Conservation (phyloP, 2,113 vertebrate species). For the Peromyscus californicus region DNA sequence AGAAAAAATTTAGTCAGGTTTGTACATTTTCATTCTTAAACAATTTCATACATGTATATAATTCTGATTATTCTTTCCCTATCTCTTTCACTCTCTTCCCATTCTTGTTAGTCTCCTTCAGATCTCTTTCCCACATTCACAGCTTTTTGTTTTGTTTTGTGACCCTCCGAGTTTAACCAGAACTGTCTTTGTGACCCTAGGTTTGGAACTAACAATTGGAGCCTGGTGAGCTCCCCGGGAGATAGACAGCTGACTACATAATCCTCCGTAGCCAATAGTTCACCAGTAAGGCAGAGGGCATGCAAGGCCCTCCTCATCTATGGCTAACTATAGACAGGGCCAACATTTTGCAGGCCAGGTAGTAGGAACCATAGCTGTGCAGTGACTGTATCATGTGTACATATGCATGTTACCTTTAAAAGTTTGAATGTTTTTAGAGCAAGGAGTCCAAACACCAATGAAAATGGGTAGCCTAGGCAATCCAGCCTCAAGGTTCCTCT, state of each 20-base stretch:
- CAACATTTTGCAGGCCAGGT: neutral
- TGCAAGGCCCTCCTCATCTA: neutral
- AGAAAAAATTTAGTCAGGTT: neutral
- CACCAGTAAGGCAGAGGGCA: neutral
- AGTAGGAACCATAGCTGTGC: neutral
- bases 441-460: neutral
- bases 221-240: too few species aligned
- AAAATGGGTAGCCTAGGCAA: neutral
- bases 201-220: neutral
- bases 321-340: neutral
- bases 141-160: neutral
- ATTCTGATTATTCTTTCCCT: neutral
- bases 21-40: neutral
- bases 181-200: neutral
- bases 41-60: neutral
- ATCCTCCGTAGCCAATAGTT: neutral
- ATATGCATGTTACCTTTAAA: neutral
- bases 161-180: neutral
- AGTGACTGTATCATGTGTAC: neutral
- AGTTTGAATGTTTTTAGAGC: neutral
- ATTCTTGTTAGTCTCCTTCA: neutral
- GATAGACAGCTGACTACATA: neutral
- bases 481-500: neutral
- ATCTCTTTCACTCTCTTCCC: neutral
- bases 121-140: neutral